Conservation (phyloP, 2,888 invertebrate genomes). For the Myopa tessellatipennis region DNA sequence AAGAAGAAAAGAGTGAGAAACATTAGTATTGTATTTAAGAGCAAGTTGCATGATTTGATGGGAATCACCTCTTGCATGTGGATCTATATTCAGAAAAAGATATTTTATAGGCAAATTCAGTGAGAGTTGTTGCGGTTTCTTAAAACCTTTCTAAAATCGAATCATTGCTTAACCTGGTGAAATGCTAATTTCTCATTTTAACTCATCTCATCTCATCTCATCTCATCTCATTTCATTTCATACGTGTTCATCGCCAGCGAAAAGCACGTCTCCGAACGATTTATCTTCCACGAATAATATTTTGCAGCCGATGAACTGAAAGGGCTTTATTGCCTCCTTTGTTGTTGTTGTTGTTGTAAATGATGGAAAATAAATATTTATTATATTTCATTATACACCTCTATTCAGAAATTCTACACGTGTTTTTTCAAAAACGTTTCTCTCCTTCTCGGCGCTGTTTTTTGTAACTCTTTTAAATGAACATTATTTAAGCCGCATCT, state of each 20-base stretch:
- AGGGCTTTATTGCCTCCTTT: not conserved
- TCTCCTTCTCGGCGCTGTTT: not conserved
- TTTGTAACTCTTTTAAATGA: not conserved
- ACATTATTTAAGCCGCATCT: constrained; percentile 24
- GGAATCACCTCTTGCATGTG: too few species aligned
- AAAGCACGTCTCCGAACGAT: not conserved
- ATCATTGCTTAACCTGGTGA: too few species aligned
- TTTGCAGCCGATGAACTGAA: not conserved
- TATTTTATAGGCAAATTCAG: too few species aligned
- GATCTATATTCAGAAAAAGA: too few species aligned
- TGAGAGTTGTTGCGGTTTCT: too few species aligned
- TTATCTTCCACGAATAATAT: not conserved
- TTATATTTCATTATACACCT: constrained; percentile 32
- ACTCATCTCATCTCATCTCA: too few species aligned
- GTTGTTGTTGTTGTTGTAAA: constrained; percentile 22
- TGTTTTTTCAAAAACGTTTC: not conserved
- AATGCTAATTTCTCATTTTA: too few species aligned
- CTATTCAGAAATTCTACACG: constrained; percentile 33
- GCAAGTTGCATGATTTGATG: too few species aligned
- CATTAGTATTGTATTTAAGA: too few species aligned
- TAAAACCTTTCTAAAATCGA: too few species aligned
- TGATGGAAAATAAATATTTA: constrained; percentile 36
- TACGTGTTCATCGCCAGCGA: not conserved
- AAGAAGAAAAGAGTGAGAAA: too few species aligned
- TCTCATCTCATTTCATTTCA: not conserved